Evolutionary conservation across 2,113 vertebrate species (phyloP).

Genomic region (Spea bombifrons): DNA sequence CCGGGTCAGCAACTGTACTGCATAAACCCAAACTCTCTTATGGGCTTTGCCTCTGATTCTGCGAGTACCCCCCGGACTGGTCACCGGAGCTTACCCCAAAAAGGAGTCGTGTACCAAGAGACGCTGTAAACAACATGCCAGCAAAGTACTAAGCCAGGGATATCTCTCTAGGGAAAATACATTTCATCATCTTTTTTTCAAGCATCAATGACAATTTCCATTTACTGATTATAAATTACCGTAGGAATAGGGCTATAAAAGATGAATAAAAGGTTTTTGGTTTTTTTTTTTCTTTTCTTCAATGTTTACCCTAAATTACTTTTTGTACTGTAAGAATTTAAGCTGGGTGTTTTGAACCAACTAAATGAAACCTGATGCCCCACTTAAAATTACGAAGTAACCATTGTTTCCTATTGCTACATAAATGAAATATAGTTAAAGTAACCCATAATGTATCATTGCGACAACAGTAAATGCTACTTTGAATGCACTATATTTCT

Average conservation of each 20-base stretch:
- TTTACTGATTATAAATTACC: constrained; percentile 3
- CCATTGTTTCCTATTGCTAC: too few relatives aligned
- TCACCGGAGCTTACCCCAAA: neutral
- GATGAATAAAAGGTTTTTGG: neutral
- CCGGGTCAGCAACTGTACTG: neutral
- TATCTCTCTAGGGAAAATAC: neutral
- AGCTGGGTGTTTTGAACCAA: too few relatives aligned
- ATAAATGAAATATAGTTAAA: too few relatives aligned
- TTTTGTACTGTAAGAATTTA: too few relatives aligned
- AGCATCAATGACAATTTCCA: neutral
- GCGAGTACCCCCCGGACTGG: constrained; percentile 15
- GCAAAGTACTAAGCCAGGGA: neutral
- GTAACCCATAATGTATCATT: too few relatives aligned
- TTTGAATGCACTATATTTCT: too few relatives aligned
- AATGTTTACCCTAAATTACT: too few relatives aligned
- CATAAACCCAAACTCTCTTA: constrained; percentile 10
- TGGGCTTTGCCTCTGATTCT: neutral
- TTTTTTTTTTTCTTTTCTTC: neutral
- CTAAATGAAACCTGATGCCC: too few relatives aligned
- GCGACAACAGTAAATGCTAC: too few relatives aligned
- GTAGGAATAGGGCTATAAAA: constrained; percentile 8
- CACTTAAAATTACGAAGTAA: too few relatives aligned
- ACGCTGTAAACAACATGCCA: constrained; percentile 1
- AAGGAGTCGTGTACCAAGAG: neutral
- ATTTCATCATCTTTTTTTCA: constrained; percentile 6